Conservation (phyloP, 2,797 vertebrate species). For the Ibycter americanus region DNA sequence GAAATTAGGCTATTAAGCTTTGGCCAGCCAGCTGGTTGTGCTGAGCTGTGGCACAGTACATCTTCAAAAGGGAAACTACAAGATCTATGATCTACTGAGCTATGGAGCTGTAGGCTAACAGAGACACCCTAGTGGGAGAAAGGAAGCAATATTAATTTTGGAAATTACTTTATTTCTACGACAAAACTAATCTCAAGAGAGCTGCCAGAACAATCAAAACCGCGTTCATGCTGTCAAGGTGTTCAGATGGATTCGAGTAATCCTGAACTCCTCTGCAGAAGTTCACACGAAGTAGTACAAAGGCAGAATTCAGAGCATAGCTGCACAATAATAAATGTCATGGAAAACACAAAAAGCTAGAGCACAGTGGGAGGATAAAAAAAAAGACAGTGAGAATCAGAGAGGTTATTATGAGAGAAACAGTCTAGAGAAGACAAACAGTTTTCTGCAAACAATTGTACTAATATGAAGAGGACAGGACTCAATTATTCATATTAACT, state of each 20-base stretch:
- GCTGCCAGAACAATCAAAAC: neutral
- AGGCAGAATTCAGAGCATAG: neutral
- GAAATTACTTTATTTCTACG: neutral
- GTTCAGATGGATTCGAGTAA: constrained; percentile 5
- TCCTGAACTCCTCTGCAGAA: neutral
- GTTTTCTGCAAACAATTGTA: neutral
- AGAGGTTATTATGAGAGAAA: neutral
- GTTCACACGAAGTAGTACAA: neutral
- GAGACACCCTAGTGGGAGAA: neutral
- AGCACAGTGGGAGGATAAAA: accelerated
- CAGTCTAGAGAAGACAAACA: neutral
- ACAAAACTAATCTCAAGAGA: neutral
- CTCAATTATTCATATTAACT: neutral
- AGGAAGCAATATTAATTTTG: neutral
- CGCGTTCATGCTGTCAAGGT: neutral
- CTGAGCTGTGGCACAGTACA: neutral
- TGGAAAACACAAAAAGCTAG: neutral
- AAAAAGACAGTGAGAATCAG: neutral
- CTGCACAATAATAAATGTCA: neutral
- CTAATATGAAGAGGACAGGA: neutral
- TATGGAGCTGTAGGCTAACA: neutral
- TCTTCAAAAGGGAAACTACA: neutral
- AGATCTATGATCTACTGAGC: neutral
- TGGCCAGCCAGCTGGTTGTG: neutral
- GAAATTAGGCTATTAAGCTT: constrained; percentile 7